These are phyloP conservation scores for Druon quercuslanigerum DNA, from an alignment of 1,140 invertebrate species.

Conservation along the genomic window DNA sequence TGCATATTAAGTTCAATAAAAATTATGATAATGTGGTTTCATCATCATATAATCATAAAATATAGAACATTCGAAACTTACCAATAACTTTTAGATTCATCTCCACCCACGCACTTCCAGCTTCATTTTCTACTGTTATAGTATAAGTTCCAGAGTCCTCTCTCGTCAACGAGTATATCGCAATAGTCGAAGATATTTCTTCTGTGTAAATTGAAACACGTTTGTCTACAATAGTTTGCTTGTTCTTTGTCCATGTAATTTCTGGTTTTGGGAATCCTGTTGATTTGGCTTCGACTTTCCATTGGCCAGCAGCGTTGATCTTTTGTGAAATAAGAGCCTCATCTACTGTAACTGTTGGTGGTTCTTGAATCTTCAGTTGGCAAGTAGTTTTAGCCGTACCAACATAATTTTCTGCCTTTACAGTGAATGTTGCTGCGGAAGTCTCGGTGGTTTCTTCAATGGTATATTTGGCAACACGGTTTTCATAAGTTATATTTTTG, in stretches of 20 bases:
- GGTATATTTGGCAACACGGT: constrained; percentile 81
- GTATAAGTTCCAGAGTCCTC: constrained; percentile 82
- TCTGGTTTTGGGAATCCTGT: constrained; percentile 82
- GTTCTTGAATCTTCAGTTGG: constrained; percentile 80
- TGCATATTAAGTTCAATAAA: constrained; percentile 53
- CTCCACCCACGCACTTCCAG: constrained; percentile 83
- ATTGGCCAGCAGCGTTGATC: constrained; percentile 78
- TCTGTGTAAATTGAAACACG: constrained; percentile 77
- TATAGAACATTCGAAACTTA: constrained; percentile 66
- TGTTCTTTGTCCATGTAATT: constrained; percentile 81
- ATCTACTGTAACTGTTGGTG: constrained; percentile 79
- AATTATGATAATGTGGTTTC: no score
- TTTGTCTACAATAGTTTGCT: constrained; percentile 73
- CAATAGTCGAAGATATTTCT: constrained; percentile 79
- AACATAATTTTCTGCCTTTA: constrained; percentile 81
- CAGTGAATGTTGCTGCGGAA: constrained; percentile 83
- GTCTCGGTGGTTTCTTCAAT: constrained; percentile 74
- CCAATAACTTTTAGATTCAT: constrained; percentile 87
- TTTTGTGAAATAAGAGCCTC: constrained; percentile 79
- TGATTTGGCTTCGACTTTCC: constrained; percentile 79
- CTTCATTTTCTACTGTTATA: constrained; percentile 81
- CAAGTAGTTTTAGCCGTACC: constrained; percentile 84
- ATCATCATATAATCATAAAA: no score
- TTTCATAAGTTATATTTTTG: constrained; percentile 80
- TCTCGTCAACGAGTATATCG: constrained; percentile 78